These are phyloP conservation scores for Poecilia wingei DNA, from an alignment of 2,797 vertebrate genomes.

Conservation along the genomic window DNA sequence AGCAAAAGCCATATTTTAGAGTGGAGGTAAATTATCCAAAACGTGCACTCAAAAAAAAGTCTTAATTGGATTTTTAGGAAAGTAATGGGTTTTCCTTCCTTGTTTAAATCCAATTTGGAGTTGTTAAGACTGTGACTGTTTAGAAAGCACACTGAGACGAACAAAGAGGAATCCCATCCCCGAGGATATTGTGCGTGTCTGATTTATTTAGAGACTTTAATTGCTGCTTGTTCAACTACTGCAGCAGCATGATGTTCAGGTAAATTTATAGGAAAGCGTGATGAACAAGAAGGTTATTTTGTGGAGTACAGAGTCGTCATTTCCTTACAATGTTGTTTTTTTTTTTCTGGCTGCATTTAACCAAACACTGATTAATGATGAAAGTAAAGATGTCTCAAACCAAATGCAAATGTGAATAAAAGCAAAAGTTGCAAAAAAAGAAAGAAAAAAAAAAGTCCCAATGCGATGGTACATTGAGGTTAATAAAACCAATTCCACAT, in stretches of 20 bases:
- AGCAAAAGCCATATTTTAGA: background rate
- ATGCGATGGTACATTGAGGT: background rate
- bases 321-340: background rate
- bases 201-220: slow-evolving; percentile 7
- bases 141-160: background rate
- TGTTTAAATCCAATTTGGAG: slow-evolving; percentile 5
- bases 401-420: background rate
- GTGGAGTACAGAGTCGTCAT: background rate
- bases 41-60: background rate
- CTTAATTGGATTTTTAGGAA: background rate
- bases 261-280: background rate
- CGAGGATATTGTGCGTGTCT: background rate
- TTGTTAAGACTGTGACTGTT: slow-evolving; percentile 6
- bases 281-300: background rate
- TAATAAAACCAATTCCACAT: background rate
- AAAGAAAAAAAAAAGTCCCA: background rate
- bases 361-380: background rate
- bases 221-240: slow-evolving; percentile 1
- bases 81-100: background rate
- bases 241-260: background rate
- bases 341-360: background rate
- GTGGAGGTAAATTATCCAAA: slow-evolving; percentile 3
- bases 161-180: background rate
- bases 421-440: background rate
- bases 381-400: background rate